Base-by-base conservation (phyloP, 1,140 invertebrate genomes). In the Akabosia matsudoensis region DNA sequence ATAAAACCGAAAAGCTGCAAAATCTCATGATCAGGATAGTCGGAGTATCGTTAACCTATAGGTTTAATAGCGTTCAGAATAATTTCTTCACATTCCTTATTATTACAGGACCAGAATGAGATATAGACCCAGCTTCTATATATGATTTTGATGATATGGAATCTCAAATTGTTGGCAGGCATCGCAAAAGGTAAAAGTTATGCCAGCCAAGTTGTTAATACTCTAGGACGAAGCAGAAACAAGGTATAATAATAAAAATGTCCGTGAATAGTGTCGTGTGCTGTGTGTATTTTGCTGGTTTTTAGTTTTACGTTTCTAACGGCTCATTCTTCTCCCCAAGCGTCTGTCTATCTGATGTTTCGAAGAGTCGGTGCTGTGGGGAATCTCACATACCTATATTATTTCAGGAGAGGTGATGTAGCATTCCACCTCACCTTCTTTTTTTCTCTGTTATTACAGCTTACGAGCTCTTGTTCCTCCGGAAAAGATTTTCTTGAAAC, bases 241-340 rank as follows among this genome's bases (percentile, higher is more conserved):
- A 67, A 67, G 61, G 61, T 67, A 67, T 67, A 67, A 45, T 45
- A 45, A 61, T 67, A 67, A 67, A 67, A 67, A 30, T 67, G 61
- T 67, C 13, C 61, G 26, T 67, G 31, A 67, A 67, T 67, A 67
- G 4, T 22, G 3, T 28, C 30, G 22, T 22, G 14, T n/a, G 24
- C n/a, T 67, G 4, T n/a, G 24, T 24, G 24, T 7, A 16, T 61
- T 61, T 22, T 67, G 30, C 61, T 31, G 3, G 16, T 67, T 30
- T 67, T 67, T 31, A 67, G 61, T 30, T 67, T 67, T 67, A n/a
- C 61, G 7, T 30, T 30, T 67, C 13, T 10, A 45, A 45, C 37
- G 7, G 18, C 18, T 61, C 54, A n/a, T 61, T 61, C 61, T 30
- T 31, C 10, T n/a, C 28, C 31, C 30, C 22, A 30, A 14, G 2